These are phyloP conservation scores for Melopsittacus undulatus DNA, from an alignment of 2,797 vertebrate species.

Conservation along the genomic window DNA sequence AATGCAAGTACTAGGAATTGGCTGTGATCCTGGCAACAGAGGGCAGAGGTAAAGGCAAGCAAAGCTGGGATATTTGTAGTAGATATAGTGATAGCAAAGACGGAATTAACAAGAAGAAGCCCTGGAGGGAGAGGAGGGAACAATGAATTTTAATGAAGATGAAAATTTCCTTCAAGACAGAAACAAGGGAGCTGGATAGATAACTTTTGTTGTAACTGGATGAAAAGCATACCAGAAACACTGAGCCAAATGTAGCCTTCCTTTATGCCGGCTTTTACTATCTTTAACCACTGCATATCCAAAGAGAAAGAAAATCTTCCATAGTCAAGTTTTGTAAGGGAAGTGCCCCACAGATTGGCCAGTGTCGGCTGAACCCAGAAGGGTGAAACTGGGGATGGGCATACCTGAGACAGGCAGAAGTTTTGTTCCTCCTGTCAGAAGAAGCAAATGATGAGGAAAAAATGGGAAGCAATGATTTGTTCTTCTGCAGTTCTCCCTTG, in stretches of 20 bases:
- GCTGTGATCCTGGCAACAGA: neutral
- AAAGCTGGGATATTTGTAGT: neutral
- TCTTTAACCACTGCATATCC: neutral
- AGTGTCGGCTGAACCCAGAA: neutral
- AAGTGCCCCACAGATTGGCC: neutral
- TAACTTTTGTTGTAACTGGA: neutral
- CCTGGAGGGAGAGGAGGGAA: neutral
- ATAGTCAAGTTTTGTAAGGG: neutral
- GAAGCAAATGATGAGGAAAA: neutral
- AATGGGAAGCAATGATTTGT: neutral
- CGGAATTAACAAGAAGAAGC: neutral
- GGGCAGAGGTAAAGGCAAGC: neutral
- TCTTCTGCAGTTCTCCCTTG: neutral
- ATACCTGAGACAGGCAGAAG: neutral
- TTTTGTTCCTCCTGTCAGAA: neutral
- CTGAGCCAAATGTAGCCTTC: neutral
- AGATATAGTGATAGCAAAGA: neutral
- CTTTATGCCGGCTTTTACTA: neutral
- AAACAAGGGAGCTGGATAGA: neutral
- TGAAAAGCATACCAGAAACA: neutral
- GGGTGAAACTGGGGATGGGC: neutral
- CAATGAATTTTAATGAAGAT: slow-evolving; percentile 31
- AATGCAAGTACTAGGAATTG: neutral
- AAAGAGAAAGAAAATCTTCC: neutral
- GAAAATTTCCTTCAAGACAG: neutral